Conservation (phyloP, 2,113 vertebrate species). For the Prochilodus magdalenae region DNA sequence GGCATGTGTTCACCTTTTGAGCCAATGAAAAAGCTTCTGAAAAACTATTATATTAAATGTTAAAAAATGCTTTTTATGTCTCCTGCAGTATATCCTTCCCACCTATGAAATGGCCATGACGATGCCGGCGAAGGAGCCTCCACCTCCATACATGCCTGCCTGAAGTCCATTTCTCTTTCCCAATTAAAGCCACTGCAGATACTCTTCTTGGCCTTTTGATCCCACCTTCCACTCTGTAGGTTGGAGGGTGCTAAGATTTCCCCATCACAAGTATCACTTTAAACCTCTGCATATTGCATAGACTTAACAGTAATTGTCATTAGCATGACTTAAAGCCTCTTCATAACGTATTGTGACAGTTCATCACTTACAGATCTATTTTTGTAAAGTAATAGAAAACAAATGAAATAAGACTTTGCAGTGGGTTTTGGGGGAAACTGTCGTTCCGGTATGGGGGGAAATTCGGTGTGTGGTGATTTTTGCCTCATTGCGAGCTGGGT, state of each 20-base stretch:
- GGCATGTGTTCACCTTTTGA: too few species aligned
- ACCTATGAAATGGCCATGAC: slow-evolving; percentile 98
- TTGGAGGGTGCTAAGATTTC: slow-evolving; percentile 28
- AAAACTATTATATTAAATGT: background rate
- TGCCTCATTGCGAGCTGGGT: slow-evolving; percentile 32
- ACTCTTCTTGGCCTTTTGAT: slow-evolving; percentile 57
- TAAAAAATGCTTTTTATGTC: background rate
- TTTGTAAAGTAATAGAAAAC: slow-evolving; percentile 53
- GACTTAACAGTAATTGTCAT: slow-evolving; percentile 52
- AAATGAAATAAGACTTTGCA: background rate
- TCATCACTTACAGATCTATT: slow-evolving; percentile 57
- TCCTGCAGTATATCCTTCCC: slow-evolving; percentile 89
- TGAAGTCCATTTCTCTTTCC: slow-evolving; percentile 54
- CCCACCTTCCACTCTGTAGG: slow-evolving; percentile 38
- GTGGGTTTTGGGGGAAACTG: background rate
- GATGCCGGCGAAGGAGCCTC: slow-evolving; percentile 94
- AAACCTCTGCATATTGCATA: slow-evolving; percentile 49
- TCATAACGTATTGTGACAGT: slow-evolving; percentile 26
- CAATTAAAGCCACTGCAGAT: slow-evolving; percentile 52
- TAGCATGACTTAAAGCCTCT: slow-evolving; percentile 50
- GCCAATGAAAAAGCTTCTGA: too few species aligned
- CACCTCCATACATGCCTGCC: slow-evolving; percentile 87
- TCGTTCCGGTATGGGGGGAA: background rate
- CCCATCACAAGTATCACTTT: slow-evolving; percentile 33
- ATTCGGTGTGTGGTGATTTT: slow-evolving; percentile 10